Evolutionary conservation across 2,113 vertebrate species (phyloP).

Genomic region (Chrysemys picta): DNA sequence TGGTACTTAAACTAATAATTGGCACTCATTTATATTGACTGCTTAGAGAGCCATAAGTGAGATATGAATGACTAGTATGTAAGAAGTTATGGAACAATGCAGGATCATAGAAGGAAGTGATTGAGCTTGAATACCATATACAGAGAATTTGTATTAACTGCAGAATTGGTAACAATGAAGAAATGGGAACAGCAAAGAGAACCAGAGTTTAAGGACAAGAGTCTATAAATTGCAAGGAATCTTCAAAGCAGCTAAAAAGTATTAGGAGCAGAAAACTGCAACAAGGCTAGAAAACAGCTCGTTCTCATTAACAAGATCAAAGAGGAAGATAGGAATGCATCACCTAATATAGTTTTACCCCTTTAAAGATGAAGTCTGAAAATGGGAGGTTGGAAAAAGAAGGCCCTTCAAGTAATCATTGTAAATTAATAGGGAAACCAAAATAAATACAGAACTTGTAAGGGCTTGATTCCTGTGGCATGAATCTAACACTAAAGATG

Average conservation of each 20-base stretch:
- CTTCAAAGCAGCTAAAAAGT: constrained; percentile 13
- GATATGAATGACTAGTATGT: rapidly evolving
- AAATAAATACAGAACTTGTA: constrained; percentile 3
- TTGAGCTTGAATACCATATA: not conserved
- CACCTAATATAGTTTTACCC: not conserved
- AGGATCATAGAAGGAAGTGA: not conserved
- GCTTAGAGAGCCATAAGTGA: not conserved
- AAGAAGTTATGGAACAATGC: not conserved
- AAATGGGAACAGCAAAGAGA: constrained; percentile 3
- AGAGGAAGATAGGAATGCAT: constrained; percentile 29
- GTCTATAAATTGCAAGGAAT: constrained; percentile 20
- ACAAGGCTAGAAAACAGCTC: not conserved
- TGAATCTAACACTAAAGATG: not conserved
- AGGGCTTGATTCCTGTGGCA: not conserved
- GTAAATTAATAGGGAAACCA: constrained; percentile 27
- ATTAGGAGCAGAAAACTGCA: constrained; percentile 41
- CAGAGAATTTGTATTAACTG: not conserved
- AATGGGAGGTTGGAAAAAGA: not conserved
- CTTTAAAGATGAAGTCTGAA: not conserved
- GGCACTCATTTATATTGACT: not conserved
- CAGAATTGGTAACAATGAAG: not conserved
- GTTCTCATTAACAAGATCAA: constrained; percentile 33
- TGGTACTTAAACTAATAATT: not conserved
- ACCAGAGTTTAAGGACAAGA: not conserved
- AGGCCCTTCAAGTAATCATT: constrained; percentile 36